Conservation (phyloP, 2,888 invertebrate genomes). For the Ametastegia equiseti region DNA sequence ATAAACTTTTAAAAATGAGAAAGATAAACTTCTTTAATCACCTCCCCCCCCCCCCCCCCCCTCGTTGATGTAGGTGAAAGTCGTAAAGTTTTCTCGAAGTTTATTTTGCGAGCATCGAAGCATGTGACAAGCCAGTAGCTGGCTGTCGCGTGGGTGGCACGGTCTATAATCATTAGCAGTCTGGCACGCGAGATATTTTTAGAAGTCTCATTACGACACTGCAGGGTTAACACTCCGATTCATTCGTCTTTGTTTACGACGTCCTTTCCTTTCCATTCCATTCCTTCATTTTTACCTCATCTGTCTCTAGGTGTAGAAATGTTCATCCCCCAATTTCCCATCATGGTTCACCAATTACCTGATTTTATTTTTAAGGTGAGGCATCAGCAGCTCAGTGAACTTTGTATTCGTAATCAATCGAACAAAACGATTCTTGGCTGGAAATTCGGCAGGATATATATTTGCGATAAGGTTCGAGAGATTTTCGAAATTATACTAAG, state of each 20-base stretch:
- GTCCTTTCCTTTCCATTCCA: background rate
- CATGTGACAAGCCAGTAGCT: slow-evolving; percentile 27
- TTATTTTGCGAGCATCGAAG: slow-evolving; percentile 39
- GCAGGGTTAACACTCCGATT: slow-evolving; percentile 23
- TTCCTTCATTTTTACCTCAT: background rate
- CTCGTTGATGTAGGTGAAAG: slow-evolving; percentile 18
- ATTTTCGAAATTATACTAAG: too few relatives aligned
- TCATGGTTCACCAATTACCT: background rate
- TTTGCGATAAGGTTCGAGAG: too few relatives aligned
- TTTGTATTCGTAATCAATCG: background rate
- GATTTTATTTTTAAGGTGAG: background rate
- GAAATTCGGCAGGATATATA: too few relatives aligned
- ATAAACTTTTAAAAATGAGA: background rate
- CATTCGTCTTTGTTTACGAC: slow-evolving; percentile 39
- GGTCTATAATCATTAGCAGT: slow-evolving; percentile 47
- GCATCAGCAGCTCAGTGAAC: too few relatives aligned
- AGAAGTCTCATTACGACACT: slow-evolving; percentile 40
- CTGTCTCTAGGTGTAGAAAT: background rate
- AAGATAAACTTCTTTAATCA: slow-evolving; percentile 13
- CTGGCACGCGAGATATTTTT: slow-evolving; percentile 45
- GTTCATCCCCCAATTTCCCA: background rate
- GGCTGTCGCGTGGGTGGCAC: slow-evolving; percentile 38
- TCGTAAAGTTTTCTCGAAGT: slow-evolving; percentile 33
- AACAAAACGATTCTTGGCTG: too few relatives aligned
- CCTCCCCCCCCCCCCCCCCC: background rate